Base-by-base conservation (phyloP, 2,797 vertebrate species). In the Arrhamphus sclerolepis region DNA sequence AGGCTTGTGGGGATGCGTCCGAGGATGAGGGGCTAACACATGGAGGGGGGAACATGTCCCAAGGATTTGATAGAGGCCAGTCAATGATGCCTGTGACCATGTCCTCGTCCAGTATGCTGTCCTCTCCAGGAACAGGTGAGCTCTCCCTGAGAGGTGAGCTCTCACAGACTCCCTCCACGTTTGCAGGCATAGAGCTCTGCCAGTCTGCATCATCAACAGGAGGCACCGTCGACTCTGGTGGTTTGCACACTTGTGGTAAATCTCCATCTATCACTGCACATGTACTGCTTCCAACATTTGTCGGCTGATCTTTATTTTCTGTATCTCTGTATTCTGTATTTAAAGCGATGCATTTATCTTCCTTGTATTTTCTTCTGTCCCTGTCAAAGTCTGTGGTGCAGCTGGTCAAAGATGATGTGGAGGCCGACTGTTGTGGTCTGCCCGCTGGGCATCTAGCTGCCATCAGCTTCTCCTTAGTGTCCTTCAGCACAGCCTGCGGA, bases 21-120 rank as follows among this genome's bases (percentile, higher is more conserved):
- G 70, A 63, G 19, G 60, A 74, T 0, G 69, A 76, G 1, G 58
- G 68, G 13, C 47, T 49, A 5, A 46, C 42, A 21, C 14, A 14
- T 1, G 76, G 86, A 11, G 83, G 69, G 44, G 68, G n/a, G 17
- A 83, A 90, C 0, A 66, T 59, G 53, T 89, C 79, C 89, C 89
- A 91, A 0, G 81, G 85, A 41, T 80, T 79, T 16, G 51, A 19
- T 19, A 50, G 29, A 38, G 34, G 40, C 26, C 1, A 0, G 7
- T 56, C 49, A 5, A 21, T 24, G 17, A 62, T 5, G 9, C 4
- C 41, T 7, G 20, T 0, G 2, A 54, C 2, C 6, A 50, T 0
- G 34, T 62, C 29, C 8, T 71, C 65, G 0, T 62, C 11, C 0
- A 54, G 29, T 18, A 57, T 1, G 3, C 2, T 3, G 39, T 62